phyloP scores from a whole-genome alignment of 2,797 vertebrate genomes.

The Sparidentex hasta region DNA sequence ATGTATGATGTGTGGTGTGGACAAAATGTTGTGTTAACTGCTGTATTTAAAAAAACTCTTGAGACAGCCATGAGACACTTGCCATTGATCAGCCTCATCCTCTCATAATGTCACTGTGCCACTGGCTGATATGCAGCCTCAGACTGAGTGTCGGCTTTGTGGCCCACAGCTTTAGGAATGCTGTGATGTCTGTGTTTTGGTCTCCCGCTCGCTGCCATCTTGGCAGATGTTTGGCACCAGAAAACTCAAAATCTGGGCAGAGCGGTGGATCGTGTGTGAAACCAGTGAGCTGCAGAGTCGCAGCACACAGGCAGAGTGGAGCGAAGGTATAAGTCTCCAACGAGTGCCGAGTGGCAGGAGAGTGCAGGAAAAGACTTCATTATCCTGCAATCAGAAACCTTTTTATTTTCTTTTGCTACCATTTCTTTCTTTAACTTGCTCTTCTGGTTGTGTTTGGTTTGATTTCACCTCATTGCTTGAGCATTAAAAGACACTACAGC shows the following conservation, averaged over 20 bases:
- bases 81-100: not conserved
- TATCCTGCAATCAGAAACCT: not conserved
- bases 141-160: conserved; percentile 1
- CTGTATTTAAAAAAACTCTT: not conserved
- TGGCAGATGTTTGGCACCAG: conserved; percentile 47
- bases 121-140: conserved; percentile 6
- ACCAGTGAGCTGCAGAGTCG: conserved; percentile 5
- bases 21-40: not conserved
- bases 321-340: not conserved
- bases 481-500: not conserved
- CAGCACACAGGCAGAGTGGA: not conserved
- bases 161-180: conserved; percentile 13
- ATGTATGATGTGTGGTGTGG: not conserved
- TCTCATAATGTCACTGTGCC: not conserved
- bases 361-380: not conserved
- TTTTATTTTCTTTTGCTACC: not conserved
- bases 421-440: not conserved
- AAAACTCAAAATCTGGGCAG: conserved; percentile 12
- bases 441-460: too few species aligned
- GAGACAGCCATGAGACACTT: not conserved
- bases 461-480: not conserved
- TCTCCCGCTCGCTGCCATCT: conserved; percentile 34
- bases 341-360: not conserved
- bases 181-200: conserved; percentile 30
- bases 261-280: not conserved